Percentiles rank a stretch among this genome's conserved stretches.
Evolutionary conservation across 2,888 invertebrate genomes (phyloP).

Genomic region (Ischnus inquisitorius): DNA sequence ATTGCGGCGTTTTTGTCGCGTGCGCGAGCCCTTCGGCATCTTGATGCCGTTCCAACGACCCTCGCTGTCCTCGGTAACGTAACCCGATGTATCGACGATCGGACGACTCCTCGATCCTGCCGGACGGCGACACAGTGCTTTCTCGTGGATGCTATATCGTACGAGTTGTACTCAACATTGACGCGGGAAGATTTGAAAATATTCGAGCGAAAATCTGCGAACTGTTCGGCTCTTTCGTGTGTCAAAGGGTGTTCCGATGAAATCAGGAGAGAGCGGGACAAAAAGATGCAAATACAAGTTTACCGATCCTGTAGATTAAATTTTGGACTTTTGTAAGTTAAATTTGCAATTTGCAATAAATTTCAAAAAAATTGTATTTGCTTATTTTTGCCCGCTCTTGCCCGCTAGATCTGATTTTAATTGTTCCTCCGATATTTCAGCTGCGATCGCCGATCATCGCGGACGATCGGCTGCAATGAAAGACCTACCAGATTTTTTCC

Average conservation of each 20-base stretch:
- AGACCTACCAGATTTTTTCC: not conserved
- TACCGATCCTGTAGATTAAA: no score
- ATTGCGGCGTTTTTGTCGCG: conserved; percentile 77
- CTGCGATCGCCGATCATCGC: conserved; percentile 14
- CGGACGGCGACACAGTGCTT: conserved; percentile 62
- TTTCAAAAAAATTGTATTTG: no score
- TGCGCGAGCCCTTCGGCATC: conserved; percentile 80
- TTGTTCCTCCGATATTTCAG: not conserved
- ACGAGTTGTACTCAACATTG: conserved; percentile 56
- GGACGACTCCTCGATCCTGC: conserved; percentile 57
- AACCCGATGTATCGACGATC: conserved; percentile 66
- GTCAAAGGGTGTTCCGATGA: not conserved
- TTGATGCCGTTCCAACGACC: conserved; percentile 30
- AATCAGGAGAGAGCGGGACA: not conserved
- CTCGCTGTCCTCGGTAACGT: conserved; percentile 74
- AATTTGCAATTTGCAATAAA: no score
- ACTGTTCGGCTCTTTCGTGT: not conserved
- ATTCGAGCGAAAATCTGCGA: not conserved
- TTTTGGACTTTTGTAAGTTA: no score
- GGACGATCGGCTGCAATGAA: conserved; percentile 9
- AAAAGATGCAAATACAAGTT: no score
- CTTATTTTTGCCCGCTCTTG: no score
- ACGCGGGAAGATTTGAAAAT: conserved; percentile 31
- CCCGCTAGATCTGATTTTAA: not conserved
- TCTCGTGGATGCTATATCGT: conserved; percentile 63